phyloP scores from a whole-genome alignment of 2,113 vertebrate genomes.

The Mirza zaza region DNA sequence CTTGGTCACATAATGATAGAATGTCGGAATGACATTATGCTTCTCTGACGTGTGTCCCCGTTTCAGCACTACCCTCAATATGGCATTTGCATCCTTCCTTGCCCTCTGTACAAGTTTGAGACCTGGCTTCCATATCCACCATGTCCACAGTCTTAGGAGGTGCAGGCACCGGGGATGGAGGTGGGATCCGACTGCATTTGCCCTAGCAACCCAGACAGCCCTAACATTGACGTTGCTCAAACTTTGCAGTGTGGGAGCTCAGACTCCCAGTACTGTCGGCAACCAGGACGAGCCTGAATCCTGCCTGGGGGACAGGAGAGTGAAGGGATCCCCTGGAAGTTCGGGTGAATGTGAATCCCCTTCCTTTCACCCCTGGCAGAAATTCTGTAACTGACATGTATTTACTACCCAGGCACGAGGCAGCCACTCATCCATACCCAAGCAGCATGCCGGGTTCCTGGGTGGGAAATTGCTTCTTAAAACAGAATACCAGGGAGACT shows the following conservation, averaged over 20 bases:
- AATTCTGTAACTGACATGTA: not conserved
- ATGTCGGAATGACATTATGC: not conserved
- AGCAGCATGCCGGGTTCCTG: slow-evolving; percentile 26
- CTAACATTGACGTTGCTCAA: not conserved
- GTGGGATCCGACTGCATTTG: not conserved
- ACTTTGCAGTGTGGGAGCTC: not conserved
- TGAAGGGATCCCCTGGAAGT: not conserved
- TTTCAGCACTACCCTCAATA: not conserved
- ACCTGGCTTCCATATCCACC: not conserved
- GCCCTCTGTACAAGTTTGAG: slow-evolving; percentile 43
- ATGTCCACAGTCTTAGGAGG: not conserved
- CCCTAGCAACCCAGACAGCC: not conserved
- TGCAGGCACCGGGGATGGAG: not conserved
- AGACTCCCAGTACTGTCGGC: not conserved
- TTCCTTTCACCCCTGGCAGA: not conserved
- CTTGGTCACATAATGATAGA: not conserved
- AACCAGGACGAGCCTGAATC: not conserved
- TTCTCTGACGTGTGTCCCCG: not conserved
- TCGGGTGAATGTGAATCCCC: not conserved
- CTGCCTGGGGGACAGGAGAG: not conserved
- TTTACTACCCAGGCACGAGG: slow-evolving; percentile 51
- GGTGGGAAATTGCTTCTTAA: slow-evolving; percentile 39
- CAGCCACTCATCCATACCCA: not conserved
- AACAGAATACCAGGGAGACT: not conserved
- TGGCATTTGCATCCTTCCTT: slow-evolving; percentile 45